phyloP scores from a whole-genome alignment of 2,888 invertebrate genomes.

The Latrodectus hesperus region DNA sequence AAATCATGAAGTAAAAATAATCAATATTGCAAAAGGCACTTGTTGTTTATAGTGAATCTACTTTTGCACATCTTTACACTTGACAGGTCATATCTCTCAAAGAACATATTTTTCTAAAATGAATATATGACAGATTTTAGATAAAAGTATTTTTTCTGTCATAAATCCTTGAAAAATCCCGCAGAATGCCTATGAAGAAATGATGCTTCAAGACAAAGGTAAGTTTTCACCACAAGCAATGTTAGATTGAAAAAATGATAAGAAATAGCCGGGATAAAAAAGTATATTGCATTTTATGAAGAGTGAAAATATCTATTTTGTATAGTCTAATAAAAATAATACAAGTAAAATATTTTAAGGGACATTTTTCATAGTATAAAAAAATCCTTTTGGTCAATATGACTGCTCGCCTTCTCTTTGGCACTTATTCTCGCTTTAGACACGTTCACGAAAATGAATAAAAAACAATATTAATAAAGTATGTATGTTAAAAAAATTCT shows the following conservation, averaged over 20 bases:
- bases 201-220: constrained; percentile 22
- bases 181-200: constrained; percentile 16
- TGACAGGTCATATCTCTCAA: constrained; percentile 29
- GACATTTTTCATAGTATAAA: constrained; percentile 6
- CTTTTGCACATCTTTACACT: not conserved
- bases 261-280: not conserved
- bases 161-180: constrained; percentile 11
- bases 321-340: constrained; percentile 28
- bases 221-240: not conserved
- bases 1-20: too few species aligned
- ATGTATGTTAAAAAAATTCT: constrained; percentile 38
- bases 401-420: constrained; percentile 31
- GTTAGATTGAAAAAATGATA: not conserved
- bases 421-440: constrained; percentile 33
- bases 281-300: not conserved
- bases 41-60: not conserved
- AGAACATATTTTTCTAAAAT: constrained; percentile 16
- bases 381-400: constrained; percentile 25
- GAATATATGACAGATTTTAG: constrained; percentile 31
- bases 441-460: constrained; percentile 10
- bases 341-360: constrained; percentile 12
- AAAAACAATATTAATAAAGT: constrained; percentile 15
- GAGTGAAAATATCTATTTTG: too few species aligned
- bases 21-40: too few species aligned
- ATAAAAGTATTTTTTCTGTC: constrained; percentile 19